Conservation (phyloP, 2,888 invertebrate species). For the Lumbricus terrestris region DNA sequence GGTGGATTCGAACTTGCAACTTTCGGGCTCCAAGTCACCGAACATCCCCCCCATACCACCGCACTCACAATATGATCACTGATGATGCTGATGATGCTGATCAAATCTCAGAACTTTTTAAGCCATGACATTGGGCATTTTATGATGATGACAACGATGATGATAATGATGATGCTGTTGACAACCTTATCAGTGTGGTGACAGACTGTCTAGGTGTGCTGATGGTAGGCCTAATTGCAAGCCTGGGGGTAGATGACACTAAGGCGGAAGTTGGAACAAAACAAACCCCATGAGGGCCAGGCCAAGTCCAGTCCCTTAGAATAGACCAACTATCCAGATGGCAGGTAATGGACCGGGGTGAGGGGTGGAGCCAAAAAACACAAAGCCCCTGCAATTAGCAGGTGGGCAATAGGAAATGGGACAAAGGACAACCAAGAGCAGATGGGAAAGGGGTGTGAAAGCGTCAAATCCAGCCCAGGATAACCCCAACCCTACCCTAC, state of each 20-base stretch:
- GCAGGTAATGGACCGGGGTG: background rate
- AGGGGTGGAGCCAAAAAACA: background rate
- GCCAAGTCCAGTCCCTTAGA: background rate
- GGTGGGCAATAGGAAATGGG: background rate
- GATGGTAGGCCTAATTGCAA: background rate
- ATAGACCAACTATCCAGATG: background rate
- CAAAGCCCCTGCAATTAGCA: background rate
- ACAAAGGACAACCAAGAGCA: background rate
- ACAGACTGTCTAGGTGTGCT: background rate
- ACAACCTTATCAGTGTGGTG: background rate
- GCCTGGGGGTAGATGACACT: background rate
- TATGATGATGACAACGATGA: background rate
- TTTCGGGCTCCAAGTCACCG: no score
- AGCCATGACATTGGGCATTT: no score
- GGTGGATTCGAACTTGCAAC: no score
- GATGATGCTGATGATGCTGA: no score
- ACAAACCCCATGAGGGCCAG: background rate
- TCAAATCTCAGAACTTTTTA: no score
- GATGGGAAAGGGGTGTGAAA: background rate
- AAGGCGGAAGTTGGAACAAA: background rate
- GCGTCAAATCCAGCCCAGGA: background rate
- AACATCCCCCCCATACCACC: no score
- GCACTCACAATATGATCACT: no score
- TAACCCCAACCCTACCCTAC: background rate
- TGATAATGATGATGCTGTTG: background rate